Conservation (phyloP, 2,113 vertebrate genomes). For the Ia io region DNA sequence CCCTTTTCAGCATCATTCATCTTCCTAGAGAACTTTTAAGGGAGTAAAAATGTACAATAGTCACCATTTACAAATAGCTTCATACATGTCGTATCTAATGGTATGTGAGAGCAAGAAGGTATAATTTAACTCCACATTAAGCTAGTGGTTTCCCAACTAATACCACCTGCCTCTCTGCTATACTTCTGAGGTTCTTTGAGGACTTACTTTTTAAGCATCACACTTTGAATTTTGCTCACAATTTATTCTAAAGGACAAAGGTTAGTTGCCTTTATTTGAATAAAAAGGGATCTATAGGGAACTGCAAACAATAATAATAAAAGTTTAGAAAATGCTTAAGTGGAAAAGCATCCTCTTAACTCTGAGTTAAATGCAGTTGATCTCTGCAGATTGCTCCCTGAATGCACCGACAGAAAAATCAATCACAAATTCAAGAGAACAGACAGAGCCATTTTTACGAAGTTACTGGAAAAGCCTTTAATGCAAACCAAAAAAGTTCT, state of each 20-base stretch:
- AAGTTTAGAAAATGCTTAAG: neutral
- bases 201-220: neutral
- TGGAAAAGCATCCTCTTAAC: conserved; percentile 12
- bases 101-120: neutral
- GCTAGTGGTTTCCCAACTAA: neutral
- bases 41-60: neutral
- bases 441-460: conserved; percentile 48
- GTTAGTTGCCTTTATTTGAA: neutral
- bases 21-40: neutral
- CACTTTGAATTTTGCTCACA: neutral
- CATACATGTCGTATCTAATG: neutral
- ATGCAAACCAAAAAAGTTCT: conserved; percentile 33
- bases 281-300: neutral
- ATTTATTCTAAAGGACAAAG: neutral
- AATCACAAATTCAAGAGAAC: conserved; percentile 29
- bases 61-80: neutral
- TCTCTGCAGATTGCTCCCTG: neutral
- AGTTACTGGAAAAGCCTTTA: conserved; percentile 30
- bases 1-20: neutral
- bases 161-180: neutral
- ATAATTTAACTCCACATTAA: neutral
- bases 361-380: neutral
- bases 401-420: conserved; percentile 39
- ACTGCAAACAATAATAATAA: conserved; percentile 13
- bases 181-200: neutral